phyloP scores from a whole-genome alignment of 2,888 invertebrate species.

The Oligia fasciuncula region DNA sequence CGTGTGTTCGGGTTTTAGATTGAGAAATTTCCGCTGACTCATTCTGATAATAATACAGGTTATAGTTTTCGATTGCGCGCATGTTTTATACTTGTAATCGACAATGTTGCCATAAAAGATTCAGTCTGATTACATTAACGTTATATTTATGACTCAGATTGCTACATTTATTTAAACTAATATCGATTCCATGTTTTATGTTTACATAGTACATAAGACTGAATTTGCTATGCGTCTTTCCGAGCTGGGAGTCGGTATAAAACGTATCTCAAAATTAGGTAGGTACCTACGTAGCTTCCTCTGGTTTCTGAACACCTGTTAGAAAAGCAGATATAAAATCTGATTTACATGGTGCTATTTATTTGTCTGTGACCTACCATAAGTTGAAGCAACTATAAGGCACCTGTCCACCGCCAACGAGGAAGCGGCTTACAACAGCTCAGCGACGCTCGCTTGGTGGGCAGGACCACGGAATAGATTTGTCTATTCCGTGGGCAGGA shows the following conservation, averaged over 20 bases:
- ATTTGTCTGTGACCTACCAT: background rate
- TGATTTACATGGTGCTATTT: background rate
- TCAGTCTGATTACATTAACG: constrained; percentile 62
- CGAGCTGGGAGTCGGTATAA: constrained; percentile 5
- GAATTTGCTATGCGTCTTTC: constrained; percentile 6
- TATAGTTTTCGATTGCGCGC: constrained; percentile 12
- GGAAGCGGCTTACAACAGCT: background rate
- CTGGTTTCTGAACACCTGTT: background rate
- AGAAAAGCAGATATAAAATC: background rate
- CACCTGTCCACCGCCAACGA: background rate
- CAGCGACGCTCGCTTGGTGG: no score
- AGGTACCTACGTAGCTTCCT: background rate
- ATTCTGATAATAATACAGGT: constrained; percentile 38
- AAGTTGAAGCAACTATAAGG: background rate
- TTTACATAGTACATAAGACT: constrained; percentile 14
- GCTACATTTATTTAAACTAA: constrained; percentile 49
- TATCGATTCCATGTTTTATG: constrained; percentile 55
- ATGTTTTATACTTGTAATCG: constrained; percentile 47
- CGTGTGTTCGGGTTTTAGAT: background rate
- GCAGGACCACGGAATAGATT: no score
- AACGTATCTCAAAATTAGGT: background rate
- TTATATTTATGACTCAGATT: constrained; percentile 56
- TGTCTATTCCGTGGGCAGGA: no score
- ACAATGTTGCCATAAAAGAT: constrained; percentile 55
- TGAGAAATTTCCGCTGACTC: constrained; percentile 28